Evolutionary conservation across 2,797 vertebrate species (phyloP), one percentile per base, ranked within the genome.

Genomic region (Sebastes trivittatus): DNA sequence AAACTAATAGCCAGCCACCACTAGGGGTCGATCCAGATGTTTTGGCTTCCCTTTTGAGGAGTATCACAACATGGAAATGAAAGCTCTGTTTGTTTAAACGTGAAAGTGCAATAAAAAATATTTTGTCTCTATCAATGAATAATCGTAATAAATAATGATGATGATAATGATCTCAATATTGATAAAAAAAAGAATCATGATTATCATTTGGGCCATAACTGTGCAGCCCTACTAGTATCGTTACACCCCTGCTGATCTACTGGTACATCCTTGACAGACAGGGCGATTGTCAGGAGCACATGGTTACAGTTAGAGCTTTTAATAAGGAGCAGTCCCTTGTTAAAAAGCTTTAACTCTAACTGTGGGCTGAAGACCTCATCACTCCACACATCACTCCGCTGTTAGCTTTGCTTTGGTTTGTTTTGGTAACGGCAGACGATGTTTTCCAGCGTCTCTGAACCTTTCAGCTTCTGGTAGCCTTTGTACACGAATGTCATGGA

Each of bases 271-370:
- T 23, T 75, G 56, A 56, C 52, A 34, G 23, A 23, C 23, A 30
- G 60, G 52, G 65, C 14, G 30, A 38, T 38, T n/a, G 36, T 59
- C 23, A 25, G 58, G 11, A 58, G 32, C 29, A 54, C 63, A 20
- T 7, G 20, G 20, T 55, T 65, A 8, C 5, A 75, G 32, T 73
- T 36, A 20, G 30, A 74, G 11, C 13, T 7, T 25, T 74, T 46
- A 58, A 72, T 32, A 63, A 56, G 32, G 59, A 49, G 30, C 38
- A 42, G 79, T 68, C 42, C 25, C 70, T 63, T 13, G 52, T 74
- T 68, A 63, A 82, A 56, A 69, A 49, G 52, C 64, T 69, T 58
- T 38, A 78, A 77, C 52, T 62, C 7, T 9, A 65, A 54, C 64
- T 52, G 11, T 64, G 13, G 70, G 59, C 46, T 46, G 22, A 29